Evolutionary conservation across 2,113 vertebrate species (phyloP).

Genomic region (Aegypius monachus): DNA sequence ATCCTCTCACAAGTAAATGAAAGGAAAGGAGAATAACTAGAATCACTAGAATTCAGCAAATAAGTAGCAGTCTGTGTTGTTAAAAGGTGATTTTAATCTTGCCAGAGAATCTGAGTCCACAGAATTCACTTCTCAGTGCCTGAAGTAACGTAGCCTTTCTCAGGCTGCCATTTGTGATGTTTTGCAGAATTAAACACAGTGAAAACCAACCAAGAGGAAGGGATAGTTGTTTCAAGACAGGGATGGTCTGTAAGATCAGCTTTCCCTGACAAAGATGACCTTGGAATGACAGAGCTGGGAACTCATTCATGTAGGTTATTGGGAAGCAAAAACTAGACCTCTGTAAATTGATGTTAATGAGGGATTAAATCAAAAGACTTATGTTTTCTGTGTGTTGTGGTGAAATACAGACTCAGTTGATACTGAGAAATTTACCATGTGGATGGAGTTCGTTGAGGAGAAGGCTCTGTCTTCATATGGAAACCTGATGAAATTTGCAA

Average conservation of each 20-base stretch:
- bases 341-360: neutral
- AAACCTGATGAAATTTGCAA: neutral
- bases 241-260: neutral
- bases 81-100: neutral
- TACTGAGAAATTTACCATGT: neutral
- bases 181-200: neutral
- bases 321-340: neutral
- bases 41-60: neutral
- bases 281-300: neutral
- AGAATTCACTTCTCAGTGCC: neutral
- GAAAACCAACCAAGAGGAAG: neutral
- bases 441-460: neutral
- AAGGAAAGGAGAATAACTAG: neutral
- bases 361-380: neutral
- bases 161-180: neutral
- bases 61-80: neutral
- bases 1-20: neutral
- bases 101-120: neutral
- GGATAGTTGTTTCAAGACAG: neutral
- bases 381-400: neutral
- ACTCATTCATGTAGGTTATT: accelerated
- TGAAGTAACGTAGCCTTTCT: neutral
- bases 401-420: neutral
- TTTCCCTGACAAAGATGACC: neutral
- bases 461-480: neutral